These are phyloP conservation scores for Alligator mississippiensis DNA, from an alignment of 2,113 vertebrate species.

Conservation along the genomic window DNA sequence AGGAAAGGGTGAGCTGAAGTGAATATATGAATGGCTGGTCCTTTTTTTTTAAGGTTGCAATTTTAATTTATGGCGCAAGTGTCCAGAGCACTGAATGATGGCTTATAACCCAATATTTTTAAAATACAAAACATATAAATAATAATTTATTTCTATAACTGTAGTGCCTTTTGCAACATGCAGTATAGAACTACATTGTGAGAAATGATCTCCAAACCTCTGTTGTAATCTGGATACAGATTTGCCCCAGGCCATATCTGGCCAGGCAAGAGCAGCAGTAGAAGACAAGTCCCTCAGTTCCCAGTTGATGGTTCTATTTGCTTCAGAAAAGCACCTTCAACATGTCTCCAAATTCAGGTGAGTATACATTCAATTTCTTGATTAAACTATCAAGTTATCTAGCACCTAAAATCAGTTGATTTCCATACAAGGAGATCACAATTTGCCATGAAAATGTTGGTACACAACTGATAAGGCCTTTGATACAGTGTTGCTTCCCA, in stretches of 20 bases:
- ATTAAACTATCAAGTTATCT: neutral
- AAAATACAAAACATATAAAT: neutral
- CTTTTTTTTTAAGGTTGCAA: neutral
- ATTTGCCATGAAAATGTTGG: neutral
- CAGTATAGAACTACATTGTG: neutral
- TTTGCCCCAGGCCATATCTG: neutral
- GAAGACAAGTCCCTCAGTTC: neutral
- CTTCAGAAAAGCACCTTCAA: rapidly evolving
- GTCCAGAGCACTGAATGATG: neutral
- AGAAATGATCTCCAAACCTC: neutral
- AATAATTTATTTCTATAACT: too few relatives aligned
- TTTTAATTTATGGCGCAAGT: neutral
- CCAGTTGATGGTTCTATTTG: neutral
- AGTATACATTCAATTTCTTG: neutral
- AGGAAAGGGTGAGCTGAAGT: neutral
- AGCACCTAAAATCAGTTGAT: neutral
- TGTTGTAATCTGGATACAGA: neutral
- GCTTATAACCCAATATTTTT: neutral
- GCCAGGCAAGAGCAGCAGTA: rapidly evolving
- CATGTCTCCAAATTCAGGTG: neutral
- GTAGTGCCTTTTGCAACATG: neutral
- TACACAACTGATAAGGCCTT: neutral
- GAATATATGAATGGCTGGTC: neutral
- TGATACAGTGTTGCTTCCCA: neutral
- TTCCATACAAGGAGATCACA: neutral